Conservation (phyloP, 2,888 invertebrate species). For the Xestia rhomboidea region DNA sequence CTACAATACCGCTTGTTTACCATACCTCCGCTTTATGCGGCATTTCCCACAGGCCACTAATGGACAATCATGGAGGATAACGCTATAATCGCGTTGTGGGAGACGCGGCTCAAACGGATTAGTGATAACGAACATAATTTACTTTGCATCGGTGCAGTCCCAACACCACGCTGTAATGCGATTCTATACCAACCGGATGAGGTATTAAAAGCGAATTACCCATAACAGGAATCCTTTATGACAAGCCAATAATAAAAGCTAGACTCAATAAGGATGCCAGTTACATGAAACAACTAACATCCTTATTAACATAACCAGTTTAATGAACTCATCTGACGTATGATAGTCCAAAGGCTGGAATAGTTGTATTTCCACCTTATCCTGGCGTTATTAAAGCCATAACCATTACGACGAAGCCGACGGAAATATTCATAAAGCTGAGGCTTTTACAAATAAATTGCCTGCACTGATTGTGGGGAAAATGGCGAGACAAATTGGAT, state of each 20-base stretch:
- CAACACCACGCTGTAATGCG: background rate
- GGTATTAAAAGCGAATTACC: slow-evolving; percentile 18
- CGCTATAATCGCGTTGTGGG: slow-evolving; percentile 40
- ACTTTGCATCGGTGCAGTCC: slow-evolving; percentile 32
- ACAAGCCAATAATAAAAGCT: slow-evolving; percentile 34
- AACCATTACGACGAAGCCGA: slow-evolving; percentile 45
- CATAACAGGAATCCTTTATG: slow-evolving; percentile 1
- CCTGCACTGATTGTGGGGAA: slow-evolving; percentile 56
- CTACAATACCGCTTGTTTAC: slow-evolving; percentile 16
- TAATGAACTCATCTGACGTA: slow-evolving; percentile 46
- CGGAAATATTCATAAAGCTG: slow-evolving; percentile 65
- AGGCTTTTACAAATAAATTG: slow-evolving; percentile 64
- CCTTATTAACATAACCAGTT: slow-evolving; percentile 50
- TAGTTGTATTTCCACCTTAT: slow-evolving; percentile 51
- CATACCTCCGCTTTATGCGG: background rate
- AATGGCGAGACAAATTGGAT: slow-evolving; percentile 63
- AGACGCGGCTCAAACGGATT: slow-evolving; percentile 44
- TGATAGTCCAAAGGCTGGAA: slow-evolving; percentile 19
- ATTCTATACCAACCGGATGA: background rate
- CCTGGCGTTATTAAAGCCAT: slow-evolving; percentile 54
- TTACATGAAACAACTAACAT: slow-evolving; percentile 7
- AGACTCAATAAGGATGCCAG: slow-evolving; percentile 34
- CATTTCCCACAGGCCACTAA: slow-evolving; percentile 36
- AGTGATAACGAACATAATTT: slow-evolving; percentile 58
- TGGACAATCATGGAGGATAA: slow-evolving; percentile 58